Percentiles rank a stretch among this genome's conserved stretches.
phyloP scores from a whole-genome alignment of 2,113 vertebrate species.

The Oreocharis arfaki region DNA sequence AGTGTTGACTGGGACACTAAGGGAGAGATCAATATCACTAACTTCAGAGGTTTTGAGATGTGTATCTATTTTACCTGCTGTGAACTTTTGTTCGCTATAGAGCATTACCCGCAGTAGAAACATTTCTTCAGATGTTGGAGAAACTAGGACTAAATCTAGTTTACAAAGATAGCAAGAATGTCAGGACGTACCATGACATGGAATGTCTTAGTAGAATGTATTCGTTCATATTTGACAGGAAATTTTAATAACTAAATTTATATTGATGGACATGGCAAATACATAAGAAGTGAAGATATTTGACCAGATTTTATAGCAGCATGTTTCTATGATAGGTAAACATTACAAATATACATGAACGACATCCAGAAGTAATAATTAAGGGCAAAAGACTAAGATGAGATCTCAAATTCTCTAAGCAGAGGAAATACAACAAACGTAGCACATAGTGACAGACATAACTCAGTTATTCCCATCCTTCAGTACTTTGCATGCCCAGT shows the following conservation, averaged over 20 bases:
- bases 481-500: background rate
- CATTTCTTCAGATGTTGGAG: background rate
- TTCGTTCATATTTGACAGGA: background rate
- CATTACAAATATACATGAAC: background rate
- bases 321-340: background rate
- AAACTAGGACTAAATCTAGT: background rate
- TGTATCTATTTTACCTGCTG: background rate
- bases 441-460: background rate
- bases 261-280: background rate
- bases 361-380: background rate
- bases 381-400: background rate
- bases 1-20: background rate
- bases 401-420: background rate
- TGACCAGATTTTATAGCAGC: background rate
- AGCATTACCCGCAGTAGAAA: background rate
- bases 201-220: background rate
- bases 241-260: background rate
- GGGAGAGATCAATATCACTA: background rate
- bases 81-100: background rate
- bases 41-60: background rate
- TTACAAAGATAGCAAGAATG: background rate
- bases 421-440: background rate
- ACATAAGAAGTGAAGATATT: background rate
- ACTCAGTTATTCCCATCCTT: background rate
- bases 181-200: background rate